Percentiles rank a stretch among this genome's conserved stretches.
These are phyloP conservation scores for Entomobrya multifasciata DNA, from an alignment of 2,888 invertebrate species.

Conservation along the genomic window DNA sequence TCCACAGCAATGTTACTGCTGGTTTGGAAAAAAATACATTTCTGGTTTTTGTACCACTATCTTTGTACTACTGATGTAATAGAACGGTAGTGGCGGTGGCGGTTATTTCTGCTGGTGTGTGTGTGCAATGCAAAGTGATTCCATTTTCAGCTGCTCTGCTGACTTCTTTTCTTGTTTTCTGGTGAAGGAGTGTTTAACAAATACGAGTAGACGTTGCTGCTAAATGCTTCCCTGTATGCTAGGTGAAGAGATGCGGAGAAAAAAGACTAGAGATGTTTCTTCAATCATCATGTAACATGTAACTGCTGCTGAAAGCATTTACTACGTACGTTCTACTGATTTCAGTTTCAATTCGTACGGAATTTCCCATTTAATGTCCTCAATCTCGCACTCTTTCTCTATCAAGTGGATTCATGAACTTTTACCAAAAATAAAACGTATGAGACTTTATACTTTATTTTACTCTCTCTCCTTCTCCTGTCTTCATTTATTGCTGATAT, in stretches of 20 bases:
- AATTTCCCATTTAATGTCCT: constrained; percentile 21
- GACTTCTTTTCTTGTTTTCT: constrained; percentile 52
- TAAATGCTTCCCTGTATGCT: too few species aligned
- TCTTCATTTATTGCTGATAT: constrained; percentile 21
- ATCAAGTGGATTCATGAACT: constrained; percentile 52
- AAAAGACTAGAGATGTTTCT: background rate
- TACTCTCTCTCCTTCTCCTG: constrained; percentile 33
- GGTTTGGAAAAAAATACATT: too few species aligned
- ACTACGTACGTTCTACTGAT: too few species aligned
- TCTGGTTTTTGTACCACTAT: too few species aligned
- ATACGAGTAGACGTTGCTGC: too few species aligned
- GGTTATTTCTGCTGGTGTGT: background rate
- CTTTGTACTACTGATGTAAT: too few species aligned
- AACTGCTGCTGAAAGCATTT: constrained; percentile 38
- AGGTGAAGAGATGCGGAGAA: background rate
- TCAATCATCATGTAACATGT: constrained; percentile 26
- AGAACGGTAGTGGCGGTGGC: too few species aligned
- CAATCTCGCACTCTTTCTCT: constrained; percentile 15
- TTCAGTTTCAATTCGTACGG: constrained; percentile 57
- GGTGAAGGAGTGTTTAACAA: too few species aligned
- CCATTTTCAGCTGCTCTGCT: constrained; percentile 61
- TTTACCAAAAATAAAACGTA: constrained; percentile 36
- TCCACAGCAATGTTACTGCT: too few species aligned
- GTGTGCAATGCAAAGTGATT: constrained; percentile 52
- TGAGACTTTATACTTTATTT: constrained; percentile 56